phyloP scores from a whole-genome alignment of 2,113 vertebrate species.

The Lepus timidus region DNA sequence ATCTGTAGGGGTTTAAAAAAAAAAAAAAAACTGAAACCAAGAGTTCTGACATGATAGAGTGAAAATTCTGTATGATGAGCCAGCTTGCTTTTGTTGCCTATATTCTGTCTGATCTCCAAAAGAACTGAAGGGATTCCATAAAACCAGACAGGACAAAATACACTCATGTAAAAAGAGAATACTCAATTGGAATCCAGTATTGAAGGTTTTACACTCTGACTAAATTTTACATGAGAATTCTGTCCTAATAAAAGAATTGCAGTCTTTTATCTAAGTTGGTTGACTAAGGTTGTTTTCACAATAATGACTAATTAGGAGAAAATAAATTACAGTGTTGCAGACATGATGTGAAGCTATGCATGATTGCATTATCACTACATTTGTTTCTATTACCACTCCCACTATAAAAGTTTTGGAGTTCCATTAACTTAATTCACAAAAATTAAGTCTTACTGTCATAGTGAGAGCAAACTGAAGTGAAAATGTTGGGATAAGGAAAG shows the following conservation, averaged over 20 bases:
- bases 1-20: neutral
- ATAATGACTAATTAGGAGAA: constrained; percentile 45
- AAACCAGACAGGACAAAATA: constrained; percentile 19
- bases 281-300: constrained; percentile 27
- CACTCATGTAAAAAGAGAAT: constrained; percentile 66
- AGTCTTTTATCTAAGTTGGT: constrained; percentile 34
- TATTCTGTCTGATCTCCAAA: constrained; percentile 78
- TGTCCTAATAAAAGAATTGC: constrained; percentile 33
- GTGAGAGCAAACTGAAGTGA: neutral
- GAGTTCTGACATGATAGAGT: constrained; percentile 61
- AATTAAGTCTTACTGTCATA: constrained; percentile 38
- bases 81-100: constrained; percentile 69
- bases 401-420: constrained; percentile 19
- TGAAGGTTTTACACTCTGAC: constrained; percentile 11
- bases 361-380: neutral
- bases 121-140: constrained; percentile 59
- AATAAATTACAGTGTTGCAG: neutral
- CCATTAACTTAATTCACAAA: constrained; percentile 43
- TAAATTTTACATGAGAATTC: constrained; percentile 63
- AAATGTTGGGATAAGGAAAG: constrained; percentile 38
- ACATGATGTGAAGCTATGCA: constrained; percentile 22
- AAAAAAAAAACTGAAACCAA: constrained; percentile 64
- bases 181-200: neutral
- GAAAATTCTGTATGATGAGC: constrained; percentile 72
- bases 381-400: neutral